Evolutionary conservation across 2,888 invertebrate species (phyloP).

Genomic region (Priocnemis perturbator): DNA sequence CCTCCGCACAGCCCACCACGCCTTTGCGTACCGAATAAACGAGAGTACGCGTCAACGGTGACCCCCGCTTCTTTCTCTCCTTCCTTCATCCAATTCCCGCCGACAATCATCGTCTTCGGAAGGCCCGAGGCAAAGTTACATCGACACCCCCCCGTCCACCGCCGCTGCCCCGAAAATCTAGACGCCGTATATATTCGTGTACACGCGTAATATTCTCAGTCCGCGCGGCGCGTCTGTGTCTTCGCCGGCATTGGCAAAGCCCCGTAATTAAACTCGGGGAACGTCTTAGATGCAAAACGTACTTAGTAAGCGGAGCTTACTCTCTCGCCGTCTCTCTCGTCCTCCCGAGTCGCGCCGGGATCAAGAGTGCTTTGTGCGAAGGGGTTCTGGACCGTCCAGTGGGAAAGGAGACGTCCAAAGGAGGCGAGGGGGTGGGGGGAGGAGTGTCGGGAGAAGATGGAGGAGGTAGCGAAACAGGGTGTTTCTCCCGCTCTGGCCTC

Average conservation of each 20-base stretch:
- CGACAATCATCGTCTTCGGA: too few species aligned
- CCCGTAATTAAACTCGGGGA: slow-evolving; percentile 70
- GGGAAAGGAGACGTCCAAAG: slow-evolving; percentile 33
- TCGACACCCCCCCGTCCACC: too few species aligned
- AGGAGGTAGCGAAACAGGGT: slow-evolving; percentile 28
- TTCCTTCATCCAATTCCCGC: too few species aligned
- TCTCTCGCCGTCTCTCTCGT: slow-evolving; percentile 24
- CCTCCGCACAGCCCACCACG: not conserved
- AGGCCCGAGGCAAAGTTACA: too few species aligned
- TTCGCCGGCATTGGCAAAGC: slow-evolving; percentile 49
- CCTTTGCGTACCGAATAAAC: slow-evolving; percentile 5
- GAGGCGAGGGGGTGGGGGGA: slow-evolving; percentile 16
- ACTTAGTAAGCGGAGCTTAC: slow-evolving; percentile 69
- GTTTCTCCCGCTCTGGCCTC: slow-evolving; percentile 12
- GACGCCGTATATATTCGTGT: too few species aligned
- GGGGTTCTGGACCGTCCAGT: slow-evolving; percentile 53
- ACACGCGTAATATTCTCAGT: too few species aligned
- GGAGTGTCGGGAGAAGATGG: slow-evolving; percentile 7
- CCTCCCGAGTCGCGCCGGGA: slow-evolving; percentile 26
- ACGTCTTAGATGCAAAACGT: slow-evolving; percentile 74
- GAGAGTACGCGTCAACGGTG: too few species aligned
- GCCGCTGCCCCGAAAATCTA: too few species aligned
- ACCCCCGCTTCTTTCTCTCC: too few species aligned
- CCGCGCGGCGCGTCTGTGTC: too few species aligned
- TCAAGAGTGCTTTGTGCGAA: slow-evolving; percentile 44